Conservation (phyloP, 2,113 vertebrate genomes). For the Vulpes lagopus region DNA sequence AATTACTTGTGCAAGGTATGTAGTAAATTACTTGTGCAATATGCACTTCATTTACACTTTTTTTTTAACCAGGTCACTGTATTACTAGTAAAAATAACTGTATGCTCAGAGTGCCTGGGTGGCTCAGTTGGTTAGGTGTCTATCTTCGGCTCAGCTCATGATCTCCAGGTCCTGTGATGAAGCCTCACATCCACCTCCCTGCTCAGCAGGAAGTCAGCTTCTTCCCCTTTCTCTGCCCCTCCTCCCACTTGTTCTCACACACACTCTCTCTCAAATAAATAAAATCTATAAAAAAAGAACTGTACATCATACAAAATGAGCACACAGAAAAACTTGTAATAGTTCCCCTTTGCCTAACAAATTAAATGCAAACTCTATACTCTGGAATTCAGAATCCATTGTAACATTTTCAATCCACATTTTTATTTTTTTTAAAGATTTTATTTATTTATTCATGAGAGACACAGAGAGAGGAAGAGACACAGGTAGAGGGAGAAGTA, state of each 20-base stretch:
- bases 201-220: background rate
- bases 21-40: background rate
- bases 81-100: background rate
- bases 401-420: background rate
- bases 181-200: accelerated
- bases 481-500: no score
- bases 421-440: background rate
- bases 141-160: background rate
- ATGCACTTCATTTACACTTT: background rate
- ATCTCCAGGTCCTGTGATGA: background rate
- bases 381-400: background rate
- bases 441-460: no score
- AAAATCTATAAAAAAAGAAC: background rate
- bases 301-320: background rate
- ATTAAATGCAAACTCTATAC: background rate
- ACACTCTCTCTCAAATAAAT: background rate
- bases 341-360: background rate
- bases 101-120: background rate
- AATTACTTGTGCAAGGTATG: background rate
- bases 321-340: background rate
- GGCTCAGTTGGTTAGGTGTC: background rate
- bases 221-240: background rate
- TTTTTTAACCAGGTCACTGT: background rate
- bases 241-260: background rate
- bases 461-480: no score